phyloP scores from a whole-genome alignment of 2,797 vertebrate species.

The Crenichthys baileyi region DNA sequence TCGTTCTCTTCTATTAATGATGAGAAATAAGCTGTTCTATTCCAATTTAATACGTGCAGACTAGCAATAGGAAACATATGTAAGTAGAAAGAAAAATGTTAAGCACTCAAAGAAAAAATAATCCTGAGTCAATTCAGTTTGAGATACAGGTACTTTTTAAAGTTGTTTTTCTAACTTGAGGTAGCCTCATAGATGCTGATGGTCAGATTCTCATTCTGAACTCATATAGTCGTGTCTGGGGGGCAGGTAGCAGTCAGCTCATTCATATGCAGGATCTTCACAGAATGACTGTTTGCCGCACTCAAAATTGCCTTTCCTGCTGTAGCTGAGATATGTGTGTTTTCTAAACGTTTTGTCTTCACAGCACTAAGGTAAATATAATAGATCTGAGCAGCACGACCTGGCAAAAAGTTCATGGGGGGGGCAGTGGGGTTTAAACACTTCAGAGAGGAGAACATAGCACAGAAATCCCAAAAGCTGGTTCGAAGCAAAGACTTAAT shows the following conservation, averaged over 20 bases:
- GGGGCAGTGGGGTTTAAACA: conserved; percentile 23
- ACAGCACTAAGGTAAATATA: conserved; percentile 42
- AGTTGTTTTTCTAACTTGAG: conserved; percentile 5
- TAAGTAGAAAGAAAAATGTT: background rate
- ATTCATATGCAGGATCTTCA: conserved; percentile 41
- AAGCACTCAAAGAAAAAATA: background rate
- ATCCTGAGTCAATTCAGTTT: background rate
- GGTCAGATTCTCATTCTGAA: conserved; percentile 35
- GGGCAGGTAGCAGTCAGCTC: conserved; percentile 45
- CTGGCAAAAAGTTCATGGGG: conserved; percentile 43
- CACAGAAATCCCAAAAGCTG: conserved; percentile 35
- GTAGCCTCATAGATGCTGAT: conserved; percentile 9
- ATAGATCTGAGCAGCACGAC: conserved; percentile 36
- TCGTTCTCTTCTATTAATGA: too few relatives aligned
- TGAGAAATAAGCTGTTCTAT: too few relatives aligned
- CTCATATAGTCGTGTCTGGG: conserved; percentile 37
- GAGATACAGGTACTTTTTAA: background rate
- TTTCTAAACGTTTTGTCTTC: conserved; percentile 21
- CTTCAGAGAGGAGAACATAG: conserved; percentile 22
- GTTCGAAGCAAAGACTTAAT: conserved; percentile 37
- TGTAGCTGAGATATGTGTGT: conserved; percentile 16
- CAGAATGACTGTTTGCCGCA: conserved; percentile 26
- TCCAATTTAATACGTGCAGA: background rate
- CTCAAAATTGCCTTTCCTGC: conserved; percentile 30
- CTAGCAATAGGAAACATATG: background rate